Conservation (phyloP, 2,888 invertebrate genomes). For the Lasioglossum oenotherae region DNA sequence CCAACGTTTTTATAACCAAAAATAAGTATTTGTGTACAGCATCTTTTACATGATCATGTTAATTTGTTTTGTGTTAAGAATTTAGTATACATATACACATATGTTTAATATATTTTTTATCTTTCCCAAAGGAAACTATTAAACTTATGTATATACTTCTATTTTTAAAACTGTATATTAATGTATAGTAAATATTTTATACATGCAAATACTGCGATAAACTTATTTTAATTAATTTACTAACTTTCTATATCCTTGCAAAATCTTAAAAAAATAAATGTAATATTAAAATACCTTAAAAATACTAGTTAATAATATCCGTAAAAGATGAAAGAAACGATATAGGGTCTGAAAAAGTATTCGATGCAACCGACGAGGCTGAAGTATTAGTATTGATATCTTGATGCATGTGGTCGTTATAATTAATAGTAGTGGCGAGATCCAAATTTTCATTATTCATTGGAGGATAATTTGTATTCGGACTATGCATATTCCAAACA, state of each 20-base stretch:
- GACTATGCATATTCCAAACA: background rate
- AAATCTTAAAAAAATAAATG: constrained; percentile 5
- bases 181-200: constrained; percentile 46
- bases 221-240: constrained; percentile 5
- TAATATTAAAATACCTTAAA: constrained; percentile 15
- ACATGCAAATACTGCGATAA: constrained; percentile 16
- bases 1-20: background rate
- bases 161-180: constrained; percentile 38
- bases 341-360: background rate
- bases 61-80: constrained; percentile 20
- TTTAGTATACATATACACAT: constrained; percentile 8
- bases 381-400: background rate
- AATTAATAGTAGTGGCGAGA: background rate
- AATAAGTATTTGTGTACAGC: background rate
- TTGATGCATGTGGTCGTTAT: background rate
- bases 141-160: constrained; percentile 39
- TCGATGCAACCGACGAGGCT: background rate
- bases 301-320: background rate
- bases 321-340: background rate
- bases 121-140: constrained; percentile 2
- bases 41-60: constrained; percentile 11
- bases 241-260: background rate
- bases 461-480: background rate
- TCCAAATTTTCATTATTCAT: background rate
- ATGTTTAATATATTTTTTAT: constrained; percentile 17